Conservation (phyloP, 2,113 vertebrate species). For the Halcyon senegalensis region DNA sequence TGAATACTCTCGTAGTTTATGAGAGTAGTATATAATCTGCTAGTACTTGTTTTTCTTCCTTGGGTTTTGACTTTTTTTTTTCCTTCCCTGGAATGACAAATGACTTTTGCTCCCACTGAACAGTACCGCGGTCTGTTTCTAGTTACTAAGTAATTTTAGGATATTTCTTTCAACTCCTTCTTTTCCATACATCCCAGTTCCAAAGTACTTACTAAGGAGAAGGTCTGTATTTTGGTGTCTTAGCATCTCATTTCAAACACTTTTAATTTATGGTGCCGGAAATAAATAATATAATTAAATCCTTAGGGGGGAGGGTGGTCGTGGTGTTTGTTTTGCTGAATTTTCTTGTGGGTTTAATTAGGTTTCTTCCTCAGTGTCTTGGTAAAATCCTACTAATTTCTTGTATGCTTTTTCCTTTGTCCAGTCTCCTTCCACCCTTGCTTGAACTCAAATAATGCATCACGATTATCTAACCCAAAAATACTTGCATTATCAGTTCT, state of each 20-base stretch:
- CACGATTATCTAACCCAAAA: background rate
- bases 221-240: background rate
- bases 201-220: background rate
- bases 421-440: too few relatives aligned
- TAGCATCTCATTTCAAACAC: background rate
- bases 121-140: background rate
- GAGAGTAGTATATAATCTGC: background rate
- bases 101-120: background rate
- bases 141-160: background rate
- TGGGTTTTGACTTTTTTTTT: background rate
- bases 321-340: background rate
- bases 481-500: background rate
- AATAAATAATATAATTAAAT: background rate
- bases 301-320: fast-evolving
- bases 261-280: background rate
- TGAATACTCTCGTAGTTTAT: background rate
- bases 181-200: background rate
- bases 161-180: background rate
- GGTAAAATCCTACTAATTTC: background rate
- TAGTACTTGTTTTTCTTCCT: background rate
- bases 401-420: background rate
- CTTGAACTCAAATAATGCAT: background rate
- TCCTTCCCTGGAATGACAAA: background rate
- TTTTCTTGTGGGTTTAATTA: background rate
- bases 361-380: background rate